A percentile compares a stretch with the other conserved stretches of the same genome.
These are phyloP conservation scores for Diplosoma virens DNA, from an alignment of 23 tunicate genomes.

Conservation along the genomic window DNA sequence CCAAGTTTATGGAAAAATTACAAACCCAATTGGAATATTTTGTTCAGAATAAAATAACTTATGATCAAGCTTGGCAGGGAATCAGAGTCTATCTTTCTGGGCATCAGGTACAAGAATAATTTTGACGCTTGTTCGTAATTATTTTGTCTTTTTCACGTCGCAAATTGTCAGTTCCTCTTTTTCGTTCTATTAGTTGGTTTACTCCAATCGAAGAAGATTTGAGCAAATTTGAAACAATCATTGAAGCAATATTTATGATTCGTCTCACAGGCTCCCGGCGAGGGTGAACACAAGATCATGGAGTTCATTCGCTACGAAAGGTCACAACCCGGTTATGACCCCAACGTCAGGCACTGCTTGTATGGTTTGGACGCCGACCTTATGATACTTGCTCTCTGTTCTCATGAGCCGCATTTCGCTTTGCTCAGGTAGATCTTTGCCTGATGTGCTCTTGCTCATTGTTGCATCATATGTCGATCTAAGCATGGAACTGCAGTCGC, in stretches of 20 bases:
- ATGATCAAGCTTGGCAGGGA: conserved; percentile 90
- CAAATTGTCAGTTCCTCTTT: too few relatives aligned
- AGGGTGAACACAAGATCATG: conserved; percentile 99
- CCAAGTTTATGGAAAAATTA: conserved; percentile 88
- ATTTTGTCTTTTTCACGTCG: neutral
- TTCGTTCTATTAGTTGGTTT: too few relatives aligned
- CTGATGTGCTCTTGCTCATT: too few relatives aligned
- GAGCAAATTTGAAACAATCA: too few relatives aligned
- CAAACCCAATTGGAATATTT: conserved; percentile 88
- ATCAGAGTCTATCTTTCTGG: conserved; percentile 84
- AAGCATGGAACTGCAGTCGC: too few relatives aligned
- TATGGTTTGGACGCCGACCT: conserved; percentile 99
- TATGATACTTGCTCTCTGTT: conserved; percentile 85
- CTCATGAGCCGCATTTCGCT: conserved; percentile 98
- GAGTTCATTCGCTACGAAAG: conserved; percentile 93
- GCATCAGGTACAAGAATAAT: conserved; percentile 60
- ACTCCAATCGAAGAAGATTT: too few relatives aligned
- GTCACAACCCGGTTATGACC: conserved; percentile 65
- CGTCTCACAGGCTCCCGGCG: conserved; percentile 86
- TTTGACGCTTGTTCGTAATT: neutral
- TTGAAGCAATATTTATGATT: neutral
- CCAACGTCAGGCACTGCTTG: conserved; percentile 89
- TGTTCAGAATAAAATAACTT: conserved; percentile 81
- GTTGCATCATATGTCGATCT: too few relatives aligned
- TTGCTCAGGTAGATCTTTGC: conserved; percentile 68